These are phyloP conservation scores for fruit fly (Drosophila melanogaster) DNA, from an alignment of 1,140 invertebrate species.

Conservation along the genomic window Release_6_plus_ISO1_MT NT_033777.3:7984501-7985000, in stretches of 20 bases:
- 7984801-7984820: slow-evolving; percentile 92
- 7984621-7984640: slow-evolving; percentile 29
- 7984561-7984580: slow-evolving; percentile 43
- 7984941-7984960: slow-evolving; percentile 22
- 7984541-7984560: slow-evolving; percentile 26
- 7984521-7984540: slow-evolving; percentile 50
- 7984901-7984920: slow-evolving; percentile 85
- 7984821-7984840: slow-evolving; percentile 91
- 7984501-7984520: slow-evolving; percentile 8
- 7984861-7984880: slow-evolving; percentile 92
- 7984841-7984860: slow-evolving; percentile 93
- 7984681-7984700: slow-evolving; percentile 2
- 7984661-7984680: slow-evolving; percentile 22
- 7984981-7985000: slow-evolving; percentile 7
- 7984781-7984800: slow-evolving; percentile 88
- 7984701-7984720: slow-evolving; percentile 6
- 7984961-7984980: slow-evolving; percentile 25
- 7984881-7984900: slow-evolving; percentile 90
- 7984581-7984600: slow-evolving; percentile 52
- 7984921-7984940: slow-evolving; percentile 81
- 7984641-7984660: slow-evolving; percentile 24
- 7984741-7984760: slow-evolving; percentile 45
- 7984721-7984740: not conserved
- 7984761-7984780: slow-evolving; percentile 21
- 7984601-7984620: slow-evolving; percentile 15